Evolutionary conservation across 2,888 invertebrate species (phyloP).

Genomic region (Noctua janthina): DNA sequence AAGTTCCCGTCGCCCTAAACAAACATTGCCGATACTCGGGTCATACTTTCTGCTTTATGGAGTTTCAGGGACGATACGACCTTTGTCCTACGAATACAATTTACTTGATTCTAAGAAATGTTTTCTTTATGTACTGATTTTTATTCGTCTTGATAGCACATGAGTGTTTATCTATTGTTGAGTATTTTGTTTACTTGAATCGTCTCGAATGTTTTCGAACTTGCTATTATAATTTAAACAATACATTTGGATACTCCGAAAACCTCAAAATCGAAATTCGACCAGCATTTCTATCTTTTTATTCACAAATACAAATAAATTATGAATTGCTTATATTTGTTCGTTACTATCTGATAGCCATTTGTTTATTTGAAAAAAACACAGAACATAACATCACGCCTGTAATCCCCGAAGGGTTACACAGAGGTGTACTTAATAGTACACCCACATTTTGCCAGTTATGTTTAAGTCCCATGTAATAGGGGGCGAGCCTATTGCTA

Average conservation of each 20-base stretch:
- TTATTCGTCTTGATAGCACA: slow-evolving; percentile 19
- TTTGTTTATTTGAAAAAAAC: too few relatives aligned
- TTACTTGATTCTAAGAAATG: slow-evolving; percentile 47
- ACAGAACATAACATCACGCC: too few relatives aligned
- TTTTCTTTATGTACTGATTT: slow-evolving; percentile 38
- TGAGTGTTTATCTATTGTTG: slow-evolving; percentile 6
- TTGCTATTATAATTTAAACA: slow-evolving; percentile 1
- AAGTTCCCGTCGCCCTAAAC: slow-evolving; percentile 75
- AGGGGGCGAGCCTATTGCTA: too few relatives aligned
- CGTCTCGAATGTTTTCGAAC: background rate
- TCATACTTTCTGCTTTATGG: slow-evolving; percentile 65
- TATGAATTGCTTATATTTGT: background rate
- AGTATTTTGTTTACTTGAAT: slow-evolving; percentile 18
- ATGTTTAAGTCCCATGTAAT: too few relatives aligned
- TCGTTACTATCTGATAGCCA: background rate
- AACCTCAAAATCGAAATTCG: background rate
- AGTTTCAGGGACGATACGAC: slow-evolving; percentile 55
- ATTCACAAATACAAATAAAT: background rate
- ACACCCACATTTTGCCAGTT: too few relatives aligned
- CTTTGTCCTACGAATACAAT: slow-evolving; percentile 63
- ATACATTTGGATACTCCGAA: background rate
- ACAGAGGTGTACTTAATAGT: too few relatives aligned
- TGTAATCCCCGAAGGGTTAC: too few relatives aligned
- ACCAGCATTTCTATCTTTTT: background rate
- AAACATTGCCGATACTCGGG: slow-evolving; percentile 76